A percentile compares a stretch with the other conserved stretches of the same genome.
Conservation (phyloP, 2,113 vertebrate genomes). For the Rallus limicola region DNA sequence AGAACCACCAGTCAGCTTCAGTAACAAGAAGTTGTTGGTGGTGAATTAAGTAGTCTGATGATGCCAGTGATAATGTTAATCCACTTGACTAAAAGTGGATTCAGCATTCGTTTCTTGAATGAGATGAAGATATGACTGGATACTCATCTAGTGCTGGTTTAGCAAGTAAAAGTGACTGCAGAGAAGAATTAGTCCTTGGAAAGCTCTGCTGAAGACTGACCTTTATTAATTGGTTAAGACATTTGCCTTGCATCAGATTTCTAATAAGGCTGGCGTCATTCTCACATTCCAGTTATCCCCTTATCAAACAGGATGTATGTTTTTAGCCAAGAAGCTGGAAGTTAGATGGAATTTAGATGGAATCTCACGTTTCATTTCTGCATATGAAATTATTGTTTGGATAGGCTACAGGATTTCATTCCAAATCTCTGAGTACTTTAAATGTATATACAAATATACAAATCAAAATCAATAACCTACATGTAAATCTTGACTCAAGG, state of each 20-base stretch:
- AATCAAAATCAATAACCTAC: constrained; percentile 20
- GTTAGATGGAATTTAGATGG: neutral
- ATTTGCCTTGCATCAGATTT: constrained; percentile 17
- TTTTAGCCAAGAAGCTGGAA: constrained; percentile 24
- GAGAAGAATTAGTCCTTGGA: neutral
- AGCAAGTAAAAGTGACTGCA: neutral
- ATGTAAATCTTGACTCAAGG: neutral
- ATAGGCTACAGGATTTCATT: neutral
- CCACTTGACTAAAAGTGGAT: constrained; percentile 14
- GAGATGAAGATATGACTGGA: constrained; percentile 29
- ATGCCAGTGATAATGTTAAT: constrained; percentile 27
- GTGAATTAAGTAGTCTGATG: constrained; percentile 24
- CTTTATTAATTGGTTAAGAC: neutral
- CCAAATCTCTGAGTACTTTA: neutral
- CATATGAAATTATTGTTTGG: constrained; percentile 18
- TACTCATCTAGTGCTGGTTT: neutral
- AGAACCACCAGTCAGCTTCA: neutral
- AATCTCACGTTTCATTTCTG: constrained; percentile 15
- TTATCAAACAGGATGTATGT: constrained; percentile 7
- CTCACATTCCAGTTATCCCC: neutral
- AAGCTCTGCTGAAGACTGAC: neutral
- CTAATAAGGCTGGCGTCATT: neutral
- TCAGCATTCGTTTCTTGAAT: constrained; percentile 7
- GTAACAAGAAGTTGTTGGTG: neutral
- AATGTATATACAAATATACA: constrained; percentile 25